Base-by-base conservation (phyloP, 2,888 invertebrate genomes). In the Volucella zonaria region DNA sequence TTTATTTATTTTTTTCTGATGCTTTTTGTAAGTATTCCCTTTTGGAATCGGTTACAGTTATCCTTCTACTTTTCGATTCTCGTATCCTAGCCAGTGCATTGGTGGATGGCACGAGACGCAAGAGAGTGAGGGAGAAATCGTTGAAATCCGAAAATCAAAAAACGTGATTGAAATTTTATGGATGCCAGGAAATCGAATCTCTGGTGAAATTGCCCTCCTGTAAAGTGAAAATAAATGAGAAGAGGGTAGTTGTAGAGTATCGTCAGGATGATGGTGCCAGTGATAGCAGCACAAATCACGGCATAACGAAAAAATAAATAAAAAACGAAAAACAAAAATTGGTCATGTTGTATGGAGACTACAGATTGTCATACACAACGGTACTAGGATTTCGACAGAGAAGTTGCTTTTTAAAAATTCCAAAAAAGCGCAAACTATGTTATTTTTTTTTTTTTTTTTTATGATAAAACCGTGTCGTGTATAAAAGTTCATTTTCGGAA, bases 161-260 rank as follows among this genome's bases (percentile, higher is more conserved):
- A 74, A 82, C 82, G 78, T 82, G 82, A 82, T 82, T 82, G 82
- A 82, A 82, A 82, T 82, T 82, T 78, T 74, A 82, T 82, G 62
- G 74, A 82, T 73, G 68, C 64, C 68, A 61, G 68, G 77, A 73
- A 73, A 82, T 78, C 73, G 56, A 78, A 78, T 78, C 62, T 73
- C 68, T 54, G 62, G 77, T 40, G 47, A 47, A 74, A 82, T 82
- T 73, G 73, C 56, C 58, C 62, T 51, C 51, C 73, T 73, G 62
- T 76, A 76, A 51, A 75, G 58, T 64, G 68, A 64, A 68, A 75
- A 80, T 75, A 51, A 68, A 70, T 70, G 75, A 56, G 62, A 40
- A 14, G 75, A 70, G 58, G 47, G 74, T 56, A 67, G 23, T 52
- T 14, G 12, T 73, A 51, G 59, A 15, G 18, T 40, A n/a, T 11